A percentile compares a stretch with the other conserved stretches of the same genome.
Evolutionary conservation across 2,888 invertebrate genomes (phyloP).

Genomic region (Keiferia lycopersicella): DNA sequence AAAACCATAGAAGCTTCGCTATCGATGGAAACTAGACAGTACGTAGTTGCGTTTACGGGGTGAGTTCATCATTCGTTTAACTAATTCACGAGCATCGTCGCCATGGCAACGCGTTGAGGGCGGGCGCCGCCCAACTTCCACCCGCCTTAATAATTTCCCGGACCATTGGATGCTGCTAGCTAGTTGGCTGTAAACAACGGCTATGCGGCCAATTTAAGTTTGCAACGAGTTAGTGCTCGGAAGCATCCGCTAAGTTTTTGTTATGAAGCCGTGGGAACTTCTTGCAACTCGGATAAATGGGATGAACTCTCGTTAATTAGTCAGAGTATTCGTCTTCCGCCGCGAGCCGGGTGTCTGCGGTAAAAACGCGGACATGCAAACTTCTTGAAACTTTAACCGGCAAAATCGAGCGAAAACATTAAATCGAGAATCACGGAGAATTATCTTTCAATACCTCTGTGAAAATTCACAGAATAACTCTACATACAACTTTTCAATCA

Average conservation of each 20-base stretch:
- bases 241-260: constrained; percentile 33
- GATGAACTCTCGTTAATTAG: constrained; percentile 24
- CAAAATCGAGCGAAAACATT: neutral
- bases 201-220: constrained; percentile 64
- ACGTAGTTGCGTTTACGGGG: constrained; percentile 40
- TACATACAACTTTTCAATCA: constrained; percentile 59
- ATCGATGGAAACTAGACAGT: neutral
- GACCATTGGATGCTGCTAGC: constrained; percentile 60
- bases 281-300: constrained; percentile 22
- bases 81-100: constrained; percentile 66
- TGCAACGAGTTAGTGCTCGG: constrained; percentile 37
- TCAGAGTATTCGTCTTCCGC: constrained; percentile 3
- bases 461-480: too few relatives aligned
- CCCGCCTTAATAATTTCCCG: constrained; percentile 65
- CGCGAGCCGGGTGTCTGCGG: neutral
- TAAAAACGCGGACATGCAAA: neutral
- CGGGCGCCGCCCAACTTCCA: constrained; percentile 49
- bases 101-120: constrained; percentile 61
- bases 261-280: constrained; percentile 27
- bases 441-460: constrained; percentile 13
- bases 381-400: neutral
- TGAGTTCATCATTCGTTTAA: constrained; percentile 69
- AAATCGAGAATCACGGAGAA: neutral
- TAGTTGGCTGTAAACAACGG: constrained; percentile 58
- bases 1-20: constrained; percentile 5